Percentiles rank a stretch among this genome's conserved stretches.
phyloP scores from a whole-genome alignment of 2,888 invertebrate species.

The Lottia gigantea region DNA sequence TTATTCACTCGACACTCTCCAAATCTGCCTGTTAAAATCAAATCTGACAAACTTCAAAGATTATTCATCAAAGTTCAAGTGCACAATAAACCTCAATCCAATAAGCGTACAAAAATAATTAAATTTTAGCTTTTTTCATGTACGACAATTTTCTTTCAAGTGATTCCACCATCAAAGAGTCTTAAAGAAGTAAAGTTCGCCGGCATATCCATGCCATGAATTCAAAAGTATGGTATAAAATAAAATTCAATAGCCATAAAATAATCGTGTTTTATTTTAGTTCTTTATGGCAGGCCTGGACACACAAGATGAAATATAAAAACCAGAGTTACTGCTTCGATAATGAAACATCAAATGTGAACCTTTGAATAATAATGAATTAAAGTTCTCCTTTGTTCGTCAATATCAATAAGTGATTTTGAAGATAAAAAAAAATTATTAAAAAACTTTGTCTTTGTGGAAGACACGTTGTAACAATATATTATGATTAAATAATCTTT shows the following conservation, averaged over 20 bases:
- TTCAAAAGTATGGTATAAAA: slow-evolving; percentile 9
- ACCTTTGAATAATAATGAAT: slow-evolving; percentile 10
- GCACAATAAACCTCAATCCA: slow-evolving; percentile 9
- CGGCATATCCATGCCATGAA: slow-evolving; percentile 6
- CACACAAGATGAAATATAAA: background rate
- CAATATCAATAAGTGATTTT: background rate
- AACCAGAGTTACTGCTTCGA: background rate
- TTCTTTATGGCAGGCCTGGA: slow-evolving; percentile 1
- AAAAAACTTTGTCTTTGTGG: background rate
- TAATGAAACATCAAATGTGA: slow-evolving; percentile 7
- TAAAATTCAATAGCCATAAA: slow-evolving; percentile 8
- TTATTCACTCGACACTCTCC: background rate
- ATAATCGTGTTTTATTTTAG: slow-evolving; percentile 3
- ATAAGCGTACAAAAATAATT: slow-evolving; percentile 8
- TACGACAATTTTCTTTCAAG: slow-evolving; percentile 7
- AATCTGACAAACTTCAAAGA: slow-evolving; percentile 8
- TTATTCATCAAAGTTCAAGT: slow-evolving; percentile 3
- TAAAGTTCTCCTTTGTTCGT: background rate
- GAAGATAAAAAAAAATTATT: background rate
- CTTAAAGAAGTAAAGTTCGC: slow-evolving; percentile 5
- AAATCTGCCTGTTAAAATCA: background rate
- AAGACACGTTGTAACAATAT: too few species aligned
- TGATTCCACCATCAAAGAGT: slow-evolving; percentile 8
- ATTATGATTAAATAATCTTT: too few species aligned
- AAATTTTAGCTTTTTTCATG: slow-evolving; percentile 9